Evolutionary conservation across 1,140 invertebrate genomes (phyloP), one percentile per base, ranked within the genome.

Genomic region (Sinella curviseta): DNA sequence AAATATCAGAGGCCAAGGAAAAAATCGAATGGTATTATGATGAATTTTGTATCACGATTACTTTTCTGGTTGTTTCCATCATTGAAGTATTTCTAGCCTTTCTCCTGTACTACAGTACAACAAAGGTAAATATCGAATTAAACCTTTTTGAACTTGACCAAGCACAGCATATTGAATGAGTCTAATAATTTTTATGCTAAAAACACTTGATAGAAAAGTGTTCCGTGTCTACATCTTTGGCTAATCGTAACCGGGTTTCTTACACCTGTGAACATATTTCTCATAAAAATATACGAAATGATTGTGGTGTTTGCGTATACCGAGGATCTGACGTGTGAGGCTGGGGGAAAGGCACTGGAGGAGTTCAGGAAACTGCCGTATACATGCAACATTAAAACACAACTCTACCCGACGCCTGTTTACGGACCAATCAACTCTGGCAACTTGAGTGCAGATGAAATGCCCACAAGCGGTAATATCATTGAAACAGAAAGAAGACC

Each of bases 211-310:
- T 70, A 70, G 65, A 70, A 24, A 70, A 70, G n/a, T 30, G 65
- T 70, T 3, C 30, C 30, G 26, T 1, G 30, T 30, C 26, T 70
- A 8, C 31, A 70, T 24, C 4, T 33, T 12, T 70, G 65, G 65
- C 65, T 70, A 30, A 8, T 70, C 31, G 31, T 8, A 3, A 17
- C 65, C 2, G 65, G 26, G 8, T 8, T 70, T 14, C 30, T 24
- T 8, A 33, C 31, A 4, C 65, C 65, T 4, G 30, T 12, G 8
- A 31, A 3, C 31, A 14, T 8, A 31, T 4, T 70, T 30, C n/a
- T 70, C 1, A 8, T 33, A 31, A 70, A 70, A 33, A 14, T 70
- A 16, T 70, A 70, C 65, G 65, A 70, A 70, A 70, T 70, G 31
- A 70, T 70, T 12, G 65, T 70, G 1, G 65, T 70, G 3, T 70